A percentile compares a stretch with the other conserved stretches of the same genome.
These are phyloP conservation scores for Gymnobelideus leadbeateri DNA, from an alignment of 2,113 vertebrate species.

Conservation along the genomic window DNA sequence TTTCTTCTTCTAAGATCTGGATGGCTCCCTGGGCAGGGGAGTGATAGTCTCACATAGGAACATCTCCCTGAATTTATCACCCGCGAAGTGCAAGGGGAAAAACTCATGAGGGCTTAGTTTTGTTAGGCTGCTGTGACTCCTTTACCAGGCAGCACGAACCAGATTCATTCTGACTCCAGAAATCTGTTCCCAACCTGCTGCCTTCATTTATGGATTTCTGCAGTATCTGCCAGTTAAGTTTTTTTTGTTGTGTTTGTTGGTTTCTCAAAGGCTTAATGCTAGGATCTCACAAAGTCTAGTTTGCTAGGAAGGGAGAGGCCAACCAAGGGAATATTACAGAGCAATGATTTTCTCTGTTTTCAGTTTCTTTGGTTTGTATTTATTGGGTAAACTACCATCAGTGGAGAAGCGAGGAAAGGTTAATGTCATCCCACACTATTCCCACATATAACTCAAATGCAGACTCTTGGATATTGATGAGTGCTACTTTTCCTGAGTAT, in stretches of 20 bases:
- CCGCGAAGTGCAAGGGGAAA: not conserved
- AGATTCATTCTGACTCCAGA: conserved; percentile 41
- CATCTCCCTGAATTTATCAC: not conserved
- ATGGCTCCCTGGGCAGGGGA: not conserved
- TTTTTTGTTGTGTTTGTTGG: conserved; percentile 32
- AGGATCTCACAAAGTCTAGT: conserved; percentile 40
- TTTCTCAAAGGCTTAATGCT: conserved; percentile 51
- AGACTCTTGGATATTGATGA: not conserved
- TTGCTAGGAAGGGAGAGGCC: conserved; percentile 31
- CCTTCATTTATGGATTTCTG: conserved; percentile 54
- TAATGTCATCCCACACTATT: not conserved
- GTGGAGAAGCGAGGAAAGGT: conserved; percentile 27
- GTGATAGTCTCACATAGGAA: not conserved
- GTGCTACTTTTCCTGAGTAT: conserved; percentile 6
- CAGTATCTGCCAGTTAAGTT: conserved; percentile 4
- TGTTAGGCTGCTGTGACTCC: conserved; percentile 74
- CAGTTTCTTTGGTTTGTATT: conserved; percentile 27
- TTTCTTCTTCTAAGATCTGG: not conserved
- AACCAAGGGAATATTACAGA: conserved; percentile 23
- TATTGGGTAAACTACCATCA: conserved; percentile 58
- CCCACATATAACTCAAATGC: not conserved
- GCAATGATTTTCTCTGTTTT: conserved; percentile 26
- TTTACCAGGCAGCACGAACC: conserved; percentile 53
- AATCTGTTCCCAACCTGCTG: conserved; percentile 47
- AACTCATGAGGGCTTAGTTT: conserved; percentile 63